Base-by-base conservation (phyloP, 2,113 vertebrate genomes). In the Mormyrus lacerda region DNA sequence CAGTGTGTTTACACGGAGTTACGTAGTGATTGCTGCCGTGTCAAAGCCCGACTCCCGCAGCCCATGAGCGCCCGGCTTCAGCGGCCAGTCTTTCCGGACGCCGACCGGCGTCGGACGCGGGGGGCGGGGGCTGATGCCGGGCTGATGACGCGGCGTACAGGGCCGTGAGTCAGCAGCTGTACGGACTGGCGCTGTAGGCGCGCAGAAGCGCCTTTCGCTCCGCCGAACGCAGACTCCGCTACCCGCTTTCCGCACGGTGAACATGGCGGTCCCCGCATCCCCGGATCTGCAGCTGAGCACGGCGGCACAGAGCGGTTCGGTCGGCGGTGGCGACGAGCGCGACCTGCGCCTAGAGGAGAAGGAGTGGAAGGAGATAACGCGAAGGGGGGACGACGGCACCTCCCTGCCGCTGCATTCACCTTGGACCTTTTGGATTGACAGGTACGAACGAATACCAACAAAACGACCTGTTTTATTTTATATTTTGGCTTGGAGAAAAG, bases 351-450 rank as follows among this genome's bases (percentile, higher is more conserved):
- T 95, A 90, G 93, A 91, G 90, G 94, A 95, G 89, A 93, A 42
- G 89, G 94, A 95, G 91, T 89, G 95, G 90, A 94, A 90, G 83
- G 92, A 89, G 88, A 93, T 95, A 90, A 91, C 94, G 15, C 48
- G 85, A 13, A 93, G 84, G 17, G 35, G 21, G 27, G 94, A 95
- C 24, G 92, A 89, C 86, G 93, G 94, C 87, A 94, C 89, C 1
- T 90, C 95, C 1, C 92, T 96, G 87, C 95, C 95, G 2, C 92
- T 96, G 15, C 95, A 96, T 89, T 96, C 95, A 39, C 93, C 95
- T 0, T 96, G 96, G 96, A 96, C 95, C 45, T 96, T 96, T 90
- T 96, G 95, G 96, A 95, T 96, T 2, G 95, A 96, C 84, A 95
- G 94, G 96, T 96, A 93, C 51, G 55, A 45, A 65, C 10, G 19